These are phyloP conservation scores for Pteria penguin DNA, from an alignment of 2,888 invertebrate species.

Conservation along the genomic window DNA sequence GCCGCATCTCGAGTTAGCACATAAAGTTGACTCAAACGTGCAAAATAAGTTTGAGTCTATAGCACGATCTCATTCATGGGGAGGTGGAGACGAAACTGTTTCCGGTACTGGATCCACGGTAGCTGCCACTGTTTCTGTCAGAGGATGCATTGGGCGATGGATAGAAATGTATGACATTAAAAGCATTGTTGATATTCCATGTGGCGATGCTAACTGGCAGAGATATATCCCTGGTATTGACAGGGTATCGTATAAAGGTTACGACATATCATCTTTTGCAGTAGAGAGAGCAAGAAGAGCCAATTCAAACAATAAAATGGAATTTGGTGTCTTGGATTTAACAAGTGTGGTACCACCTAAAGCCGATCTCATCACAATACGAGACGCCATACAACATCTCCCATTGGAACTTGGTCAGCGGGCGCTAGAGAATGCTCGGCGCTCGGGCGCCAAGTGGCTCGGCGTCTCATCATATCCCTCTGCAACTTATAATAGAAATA, in stretches of 20 bases:
- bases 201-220: slow-evolving; percentile 13
- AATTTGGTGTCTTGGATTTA: not conserved
- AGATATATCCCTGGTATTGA: not conserved
- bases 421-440: not conserved
- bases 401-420: not conserved
- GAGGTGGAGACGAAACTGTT: slow-evolving; percentile 6
- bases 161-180: not conserved
- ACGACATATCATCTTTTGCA: not conserved
- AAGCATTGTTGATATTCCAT: slow-evolving; percentile 1
- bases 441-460: not conserved
- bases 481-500: not conserved
- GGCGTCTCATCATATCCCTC: not conserved
- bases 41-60: not conserved
- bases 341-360: not conserved
- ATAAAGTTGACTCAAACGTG: not conserved
- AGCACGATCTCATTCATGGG: not conserved
- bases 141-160: not conserved
- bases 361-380: slow-evolving; percentile 1
- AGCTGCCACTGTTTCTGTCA: not conserved
- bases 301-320: not conserved
- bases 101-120: not conserved
- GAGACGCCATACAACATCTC: slow-evolving; percentile 3
- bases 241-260: not conserved
- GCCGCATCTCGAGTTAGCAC: not conserved
- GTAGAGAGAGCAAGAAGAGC: not conserved